Evolutionary conservation across 2,797 vertebrate species (phyloP).

Genomic region (Tokudaia tokunoshimensis): DNA sequence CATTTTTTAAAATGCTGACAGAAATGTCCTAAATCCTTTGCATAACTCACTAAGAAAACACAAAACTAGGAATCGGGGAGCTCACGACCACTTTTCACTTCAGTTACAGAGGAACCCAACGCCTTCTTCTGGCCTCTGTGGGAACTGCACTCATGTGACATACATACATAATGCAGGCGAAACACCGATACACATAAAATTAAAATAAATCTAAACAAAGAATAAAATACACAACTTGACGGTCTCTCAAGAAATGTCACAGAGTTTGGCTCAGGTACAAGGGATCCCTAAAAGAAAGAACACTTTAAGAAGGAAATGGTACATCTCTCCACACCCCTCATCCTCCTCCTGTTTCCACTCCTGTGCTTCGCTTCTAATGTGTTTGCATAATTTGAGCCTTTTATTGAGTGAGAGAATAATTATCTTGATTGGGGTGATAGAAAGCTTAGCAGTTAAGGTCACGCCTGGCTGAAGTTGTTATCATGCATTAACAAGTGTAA

Average conservation of each 20-base stretch:
- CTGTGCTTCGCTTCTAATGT: background rate
- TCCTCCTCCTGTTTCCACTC: background rate
- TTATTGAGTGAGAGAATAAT: slow-evolving; percentile 29
- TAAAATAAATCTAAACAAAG: background rate
- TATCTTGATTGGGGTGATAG: background rate
- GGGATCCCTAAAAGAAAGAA: background rate
- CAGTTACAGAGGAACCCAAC: background rate
- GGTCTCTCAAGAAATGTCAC: background rate
- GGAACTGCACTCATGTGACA: background rate
- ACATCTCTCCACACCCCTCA: background rate
- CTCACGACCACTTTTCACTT: too few species aligned
- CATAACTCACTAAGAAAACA: background rate
- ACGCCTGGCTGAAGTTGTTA: background rate
- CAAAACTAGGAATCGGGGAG: background rate
- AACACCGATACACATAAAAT: background rate
- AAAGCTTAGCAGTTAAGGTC: background rate
- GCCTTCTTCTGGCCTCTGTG: background rate
- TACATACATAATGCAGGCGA: background rate
- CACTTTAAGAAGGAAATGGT: background rate
- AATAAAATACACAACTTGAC: background rate
- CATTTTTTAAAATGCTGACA: background rate
- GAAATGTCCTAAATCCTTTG: background rate
- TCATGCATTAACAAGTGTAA: background rate
- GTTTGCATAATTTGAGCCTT: background rate
- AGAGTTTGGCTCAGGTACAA: background rate